phyloP scores from a whole-genome alignment of 2,888 invertebrate species.

The Ceriagrion tenellum region DNA sequence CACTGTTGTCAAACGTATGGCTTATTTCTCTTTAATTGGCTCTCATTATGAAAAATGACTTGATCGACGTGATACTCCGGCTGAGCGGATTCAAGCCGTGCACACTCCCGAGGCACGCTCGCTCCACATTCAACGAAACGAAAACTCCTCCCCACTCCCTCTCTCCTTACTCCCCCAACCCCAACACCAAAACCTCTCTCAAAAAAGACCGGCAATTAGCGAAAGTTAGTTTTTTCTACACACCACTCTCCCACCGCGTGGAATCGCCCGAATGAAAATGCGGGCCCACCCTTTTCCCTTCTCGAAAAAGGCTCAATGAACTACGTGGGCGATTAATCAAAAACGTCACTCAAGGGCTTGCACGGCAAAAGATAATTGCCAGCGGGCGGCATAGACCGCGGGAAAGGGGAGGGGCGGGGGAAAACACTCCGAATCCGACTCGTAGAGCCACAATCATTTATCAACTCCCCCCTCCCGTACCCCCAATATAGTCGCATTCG shows the following conservation, averaged over 20 bases:
- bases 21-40: too few species aligned
- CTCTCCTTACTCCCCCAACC: not conserved
- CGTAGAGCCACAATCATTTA: not conserved
- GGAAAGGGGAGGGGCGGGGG: not conserved
- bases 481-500: not conserved
- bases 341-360: conserved; percentile 33
- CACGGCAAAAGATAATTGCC: conserved; percentile 11
- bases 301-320: conserved; percentile 9
- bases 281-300: not conserved
- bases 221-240: not conserved
- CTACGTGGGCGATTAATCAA: not conserved
- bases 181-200: too few species aligned
- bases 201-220: conserved; percentile 7
- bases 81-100: not conserved
- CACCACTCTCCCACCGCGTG: not conserved
- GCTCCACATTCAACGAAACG: not conserved
- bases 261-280: not conserved
- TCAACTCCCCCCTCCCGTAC: not conserved
- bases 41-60: not conserved
- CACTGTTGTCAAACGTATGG: too few species aligned
- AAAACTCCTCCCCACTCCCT: too few species aligned
- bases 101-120: not conserved
- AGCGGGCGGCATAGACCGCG: not conserved
- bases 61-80: not conserved
- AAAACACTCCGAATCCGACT: conserved; percentile 4